Conservation (phyloP, 2,888 invertebrate species). For the Pseudolycoriella hygida region DNA sequence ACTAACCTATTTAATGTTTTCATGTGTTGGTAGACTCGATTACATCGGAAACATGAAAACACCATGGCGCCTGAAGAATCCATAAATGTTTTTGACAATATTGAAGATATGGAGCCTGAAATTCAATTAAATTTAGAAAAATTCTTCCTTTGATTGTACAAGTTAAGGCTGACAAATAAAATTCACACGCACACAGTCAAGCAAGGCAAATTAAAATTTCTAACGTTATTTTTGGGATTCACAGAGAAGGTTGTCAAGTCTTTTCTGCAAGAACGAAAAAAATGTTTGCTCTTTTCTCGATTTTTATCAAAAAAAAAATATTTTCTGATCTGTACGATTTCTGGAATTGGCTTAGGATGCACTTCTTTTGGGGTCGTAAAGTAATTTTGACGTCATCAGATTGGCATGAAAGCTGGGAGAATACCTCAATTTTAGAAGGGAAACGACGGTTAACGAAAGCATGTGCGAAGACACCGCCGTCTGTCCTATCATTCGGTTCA, state of each 20-base stretch:
- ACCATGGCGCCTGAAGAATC: constrained; percentile 10
- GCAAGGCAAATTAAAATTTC: neutral
- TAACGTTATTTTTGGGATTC: neutral
- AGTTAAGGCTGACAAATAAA: neutral
- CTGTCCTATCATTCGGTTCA: too few relatives aligned
- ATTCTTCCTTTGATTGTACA: neutral
- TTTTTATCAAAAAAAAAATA: too few relatives aligned
- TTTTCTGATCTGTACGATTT: too few relatives aligned
- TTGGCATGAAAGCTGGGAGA: too few relatives aligned
- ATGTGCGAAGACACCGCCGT: too few relatives aligned
- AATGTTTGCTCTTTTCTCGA: too few relatives aligned
- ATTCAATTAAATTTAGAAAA: neutral
- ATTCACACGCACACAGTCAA: neutral
- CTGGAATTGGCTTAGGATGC: too few relatives aligned
- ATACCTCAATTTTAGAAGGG: too few relatives aligned
- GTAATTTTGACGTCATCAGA: too few relatives aligned
- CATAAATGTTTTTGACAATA: neutral
- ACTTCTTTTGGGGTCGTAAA: too few relatives aligned
- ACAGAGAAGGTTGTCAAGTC: neutral
- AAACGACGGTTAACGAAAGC: too few relatives aligned
- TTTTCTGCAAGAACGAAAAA: too few relatives aligned
- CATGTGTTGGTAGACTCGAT: constrained; percentile 34
- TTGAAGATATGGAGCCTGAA: neutral
- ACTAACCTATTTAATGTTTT: constrained; percentile 35
- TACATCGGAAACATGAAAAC: constrained; percentile 30